These are phyloP conservation scores for Chrysogorgia sp. DNA, from an alignment of 92 coral and sea anemone genomes.

Conservation along the genomic window DNA sequence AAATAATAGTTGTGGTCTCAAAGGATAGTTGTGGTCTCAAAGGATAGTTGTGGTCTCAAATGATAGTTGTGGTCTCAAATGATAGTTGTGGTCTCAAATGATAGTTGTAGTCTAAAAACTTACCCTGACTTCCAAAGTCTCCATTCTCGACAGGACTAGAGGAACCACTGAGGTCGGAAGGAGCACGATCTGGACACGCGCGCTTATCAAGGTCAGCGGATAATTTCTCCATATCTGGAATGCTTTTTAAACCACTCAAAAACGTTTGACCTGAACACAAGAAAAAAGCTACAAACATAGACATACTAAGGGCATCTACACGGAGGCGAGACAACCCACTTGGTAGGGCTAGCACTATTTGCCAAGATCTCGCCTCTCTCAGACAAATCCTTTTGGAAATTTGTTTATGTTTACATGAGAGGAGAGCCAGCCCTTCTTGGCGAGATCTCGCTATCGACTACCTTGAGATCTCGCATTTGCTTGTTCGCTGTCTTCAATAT, in stretches of 20 bases:
- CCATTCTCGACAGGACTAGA: slow-evolving; percentile 14
- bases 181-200: slow-evolving; percentile 65
- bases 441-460: no score
- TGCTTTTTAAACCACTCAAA: slow-evolving; percentile 64
- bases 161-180: slow-evolving; percentile 13
- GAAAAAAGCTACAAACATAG: no score
- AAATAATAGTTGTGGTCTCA: background rate
- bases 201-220: slow-evolving; percentile 82
- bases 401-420: no score
- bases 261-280: slow-evolving; percentile 77
- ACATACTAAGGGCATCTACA: no score
- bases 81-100: background rate
- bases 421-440: no score
- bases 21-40: background rate
- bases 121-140: slow-evolving; percentile 20
- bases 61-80: background rate
- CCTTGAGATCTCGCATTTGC: no score
- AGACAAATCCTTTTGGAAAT: no score
- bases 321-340: no score
- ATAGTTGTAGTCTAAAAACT: background rate
- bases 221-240: slow-evolving; percentile 76
- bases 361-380: no score
- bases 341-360: no score
- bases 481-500: no score
- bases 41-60: background rate